These are phyloP conservation scores for Epinephelus coioides DNA, from an alignment of 2,797 vertebrate genomes.

Conservation along the genomic window DNA sequence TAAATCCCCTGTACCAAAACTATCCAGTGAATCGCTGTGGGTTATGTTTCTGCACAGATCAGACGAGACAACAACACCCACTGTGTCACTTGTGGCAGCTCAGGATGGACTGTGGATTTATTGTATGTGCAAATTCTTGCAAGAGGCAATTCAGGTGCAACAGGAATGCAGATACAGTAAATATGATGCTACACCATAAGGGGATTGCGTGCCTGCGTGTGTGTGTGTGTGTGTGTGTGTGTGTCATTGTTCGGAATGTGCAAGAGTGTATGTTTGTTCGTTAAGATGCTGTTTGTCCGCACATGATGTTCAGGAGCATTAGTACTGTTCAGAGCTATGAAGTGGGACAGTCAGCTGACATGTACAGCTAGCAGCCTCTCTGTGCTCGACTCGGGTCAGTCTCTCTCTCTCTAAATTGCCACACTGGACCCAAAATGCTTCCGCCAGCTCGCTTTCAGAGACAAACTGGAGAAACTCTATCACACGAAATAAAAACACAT, in stretches of 20 bases:
- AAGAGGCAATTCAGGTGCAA: constrained; percentile 82
- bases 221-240: not conserved
- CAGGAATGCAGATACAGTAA: constrained; percentile 59
- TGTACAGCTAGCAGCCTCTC: constrained; percentile 17
- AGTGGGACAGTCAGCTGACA: constrained; percentile 3
- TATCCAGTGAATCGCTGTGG: not conserved
- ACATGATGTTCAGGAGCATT: constrained; percentile 14
- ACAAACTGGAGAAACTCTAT: constrained; percentile 69
- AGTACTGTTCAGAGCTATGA: no score
- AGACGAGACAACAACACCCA: constrained; percentile 1
- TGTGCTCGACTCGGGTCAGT: constrained; percentile 27
- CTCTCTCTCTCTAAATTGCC: constrained; percentile 16
- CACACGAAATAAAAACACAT: constrained; percentile 77
- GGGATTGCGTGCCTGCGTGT: constrained; percentile 11
- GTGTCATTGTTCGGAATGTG: constrained; percentile 38
- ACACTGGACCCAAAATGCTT: constrained; percentile 33
- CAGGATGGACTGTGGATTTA: constrained; percentile 60
- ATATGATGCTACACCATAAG: constrained; percentile 71
- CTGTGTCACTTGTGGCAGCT: constrained; percentile 38
- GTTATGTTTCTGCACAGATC: constrained; percentile 21
- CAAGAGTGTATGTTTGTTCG: constrained; percentile 45
- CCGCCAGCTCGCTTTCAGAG: constrained; percentile 42
- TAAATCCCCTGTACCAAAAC: not conserved
- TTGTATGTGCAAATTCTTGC: constrained; percentile 84
- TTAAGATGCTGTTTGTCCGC: constrained; percentile 24